Conservation (phyloP, 1,140 invertebrate species). For the Brachionus sp. region DNA sequence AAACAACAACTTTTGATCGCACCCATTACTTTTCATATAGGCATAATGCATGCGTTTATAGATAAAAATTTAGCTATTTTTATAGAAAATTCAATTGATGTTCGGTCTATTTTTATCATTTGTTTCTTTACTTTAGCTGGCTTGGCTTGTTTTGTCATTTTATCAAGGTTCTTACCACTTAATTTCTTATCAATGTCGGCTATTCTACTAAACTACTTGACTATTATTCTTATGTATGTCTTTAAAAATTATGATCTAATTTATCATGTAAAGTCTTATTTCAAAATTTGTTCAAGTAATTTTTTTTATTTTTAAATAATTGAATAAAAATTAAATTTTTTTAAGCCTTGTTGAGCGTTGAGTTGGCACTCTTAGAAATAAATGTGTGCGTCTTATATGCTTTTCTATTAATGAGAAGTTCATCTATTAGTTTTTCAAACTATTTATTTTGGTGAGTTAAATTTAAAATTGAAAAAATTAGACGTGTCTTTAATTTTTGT, state of each 20-base stretch:
- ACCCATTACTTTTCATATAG: background rate
- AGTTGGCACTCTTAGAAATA: background rate
- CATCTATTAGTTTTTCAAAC: conserved; percentile 3
- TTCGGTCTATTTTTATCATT: background rate
- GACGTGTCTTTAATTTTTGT: background rate
- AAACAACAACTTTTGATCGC: conserved; percentile 9
- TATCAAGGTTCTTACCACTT: background rate
- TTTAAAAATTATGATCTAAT: background rate
- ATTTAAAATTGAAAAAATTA: background rate
- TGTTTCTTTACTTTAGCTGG: background rate
- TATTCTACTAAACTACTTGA: background rate
- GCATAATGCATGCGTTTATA: background rate
- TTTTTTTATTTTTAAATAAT: background rate
- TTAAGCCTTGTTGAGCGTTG: background rate
- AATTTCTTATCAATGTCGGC: background rate
- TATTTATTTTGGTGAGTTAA: conserved; percentile 9
- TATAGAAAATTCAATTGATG: background rate
- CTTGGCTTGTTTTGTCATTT: background rate
- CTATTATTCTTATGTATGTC: background rate
- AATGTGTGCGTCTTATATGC: background rate
- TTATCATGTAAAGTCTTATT: background rate
- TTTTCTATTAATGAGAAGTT: background rate
- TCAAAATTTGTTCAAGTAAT: background rate
- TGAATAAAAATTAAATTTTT: background rate
- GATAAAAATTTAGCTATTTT: background rate